phyloP scores from a whole-genome alignment of 2,888 invertebrate species.

The Clitarchus hookeri region DNA sequence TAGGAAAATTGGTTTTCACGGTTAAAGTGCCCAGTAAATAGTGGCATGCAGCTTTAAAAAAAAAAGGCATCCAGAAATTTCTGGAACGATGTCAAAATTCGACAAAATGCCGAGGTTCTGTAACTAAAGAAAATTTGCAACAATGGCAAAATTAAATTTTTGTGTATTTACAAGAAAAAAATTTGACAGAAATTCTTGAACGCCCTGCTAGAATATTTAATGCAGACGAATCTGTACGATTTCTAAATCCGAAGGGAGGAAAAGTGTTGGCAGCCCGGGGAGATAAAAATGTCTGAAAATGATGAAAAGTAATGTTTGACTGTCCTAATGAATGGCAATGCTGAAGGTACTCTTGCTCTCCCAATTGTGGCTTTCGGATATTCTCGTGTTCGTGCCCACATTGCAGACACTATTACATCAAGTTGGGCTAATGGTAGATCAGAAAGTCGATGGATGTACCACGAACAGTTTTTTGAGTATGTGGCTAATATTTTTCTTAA shows the following conservation, averaged over 20 bases:
- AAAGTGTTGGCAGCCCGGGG: constrained; percentile 46
- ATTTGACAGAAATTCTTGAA: background rate
- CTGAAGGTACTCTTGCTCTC: constrained; percentile 46
- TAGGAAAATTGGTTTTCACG: too few species aligned
- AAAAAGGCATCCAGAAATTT: constrained; percentile 18
- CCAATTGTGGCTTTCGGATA: constrained; percentile 49
- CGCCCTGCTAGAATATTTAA: constrained; percentile 43
- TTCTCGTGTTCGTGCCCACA: constrained; percentile 44
- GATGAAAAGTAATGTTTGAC: too few species aligned
- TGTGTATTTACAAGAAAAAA: background rate
- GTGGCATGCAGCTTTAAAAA: background rate
- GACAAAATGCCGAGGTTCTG: background rate
- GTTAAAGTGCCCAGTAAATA: background rate
- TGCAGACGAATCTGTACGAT: constrained; percentile 47
- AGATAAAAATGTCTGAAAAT: constrained; percentile 45
- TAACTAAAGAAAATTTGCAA: constrained; percentile 23
- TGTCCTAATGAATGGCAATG: constrained; percentile 43
- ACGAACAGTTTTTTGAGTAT: constrained; percentile 50
- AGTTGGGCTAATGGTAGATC: constrained; percentile 48
- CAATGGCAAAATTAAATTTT: constrained; percentile 16
- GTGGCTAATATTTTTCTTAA: constrained; percentile 49
- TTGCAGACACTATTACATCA: constrained; percentile 41
- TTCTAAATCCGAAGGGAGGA: constrained; percentile 44
- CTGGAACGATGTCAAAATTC: background rate
- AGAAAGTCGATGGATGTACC: constrained; percentile 50